Evolutionary conservation across 2,888 invertebrate species (phyloP), one percentile per base, ranked within the genome.

Genomic region (Electrophaes corylata): DNA sequence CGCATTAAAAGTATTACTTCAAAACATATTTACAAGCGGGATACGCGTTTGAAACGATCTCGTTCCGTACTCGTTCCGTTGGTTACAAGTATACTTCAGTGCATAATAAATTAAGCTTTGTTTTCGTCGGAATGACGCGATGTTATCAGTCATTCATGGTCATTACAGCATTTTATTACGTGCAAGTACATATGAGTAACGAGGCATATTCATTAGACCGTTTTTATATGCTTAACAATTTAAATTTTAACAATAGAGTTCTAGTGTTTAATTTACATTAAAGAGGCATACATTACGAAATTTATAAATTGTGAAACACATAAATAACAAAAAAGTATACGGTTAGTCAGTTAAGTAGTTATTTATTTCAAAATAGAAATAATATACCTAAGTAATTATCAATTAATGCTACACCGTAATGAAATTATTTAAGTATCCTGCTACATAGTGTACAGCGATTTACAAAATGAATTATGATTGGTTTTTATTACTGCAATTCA

Each of bases 81-180:
- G 53, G 16, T 19, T 14, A 29, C 8, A 19, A 47, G 44, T 47
- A 40, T 18, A 16, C 14, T 26, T 35, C 33, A 52, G n/a, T 39
- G 51, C 35, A 67, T 47, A 46, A 61, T 65, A 61, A 55, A 60
- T 61, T 58, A 66, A 57, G 57, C 68, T 65, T 65, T 65, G 65
- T 66, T 65, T 66, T 62, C 62, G 53, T 57, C 57, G 57, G 49
- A 57, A 62, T 58, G 63, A 58, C 62, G 59, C 61, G 61, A 65
- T 64, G 51, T 46, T 62, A 68, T 66, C 65, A 53, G 57, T 55
- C 51, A 57, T 54, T 57, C 64, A 60, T 56, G 57, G 57, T 48
- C 60, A 55, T 60, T 60, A 58, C 58, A 53, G 47, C 53, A 43
- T 53, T 57, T 55, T 55, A 62, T 62, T 48, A 45, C 54, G 51